These are phyloP conservation scores for Tragopan temminckii DNA, from an alignment of 2,797 vertebrate species.

Conservation along the genomic window DNA sequence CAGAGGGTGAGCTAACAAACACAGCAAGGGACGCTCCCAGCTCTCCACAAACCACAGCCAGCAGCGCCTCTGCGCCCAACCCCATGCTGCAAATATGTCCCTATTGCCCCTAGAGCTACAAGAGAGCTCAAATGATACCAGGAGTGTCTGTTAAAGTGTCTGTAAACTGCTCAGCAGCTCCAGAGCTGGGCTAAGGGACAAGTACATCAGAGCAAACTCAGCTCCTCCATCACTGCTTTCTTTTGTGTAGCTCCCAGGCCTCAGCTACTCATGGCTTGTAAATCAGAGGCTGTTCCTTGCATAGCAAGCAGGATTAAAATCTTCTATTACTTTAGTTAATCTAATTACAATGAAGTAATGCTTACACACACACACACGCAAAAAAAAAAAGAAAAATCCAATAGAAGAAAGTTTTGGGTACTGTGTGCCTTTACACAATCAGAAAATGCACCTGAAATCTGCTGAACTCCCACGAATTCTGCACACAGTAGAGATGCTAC, in stretches of 20 bases:
- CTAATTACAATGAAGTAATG: not conserved
- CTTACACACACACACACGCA: not conserved
- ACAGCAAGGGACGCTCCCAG: not conserved
- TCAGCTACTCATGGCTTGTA: not conserved
- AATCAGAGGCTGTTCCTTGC: not conserved
- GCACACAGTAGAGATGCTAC: not conserved
- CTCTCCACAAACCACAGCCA: not conserved
- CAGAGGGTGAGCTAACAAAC: not conserved
- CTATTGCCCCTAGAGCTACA: not conserved
- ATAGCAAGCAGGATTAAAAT: not conserved
- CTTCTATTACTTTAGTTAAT: not conserved
- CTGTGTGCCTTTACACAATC: not conserved
- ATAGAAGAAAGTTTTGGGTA: not conserved
- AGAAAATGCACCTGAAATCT: not conserved
- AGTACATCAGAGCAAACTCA: not conserved
- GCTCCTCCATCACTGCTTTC: not conserved
- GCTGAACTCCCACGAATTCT: not conserved
- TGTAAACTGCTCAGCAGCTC: not conserved
- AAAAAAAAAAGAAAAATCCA: not conserved
- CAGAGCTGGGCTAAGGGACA: not conserved
- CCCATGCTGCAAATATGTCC: rapidly evolving
- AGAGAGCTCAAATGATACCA: not conserved
- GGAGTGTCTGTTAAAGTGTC: not conserved
- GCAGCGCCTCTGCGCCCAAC: not conserved
- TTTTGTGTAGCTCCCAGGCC: not conserved